A percentile compares a stretch with the other conserved stretches of the same genome.
These are phyloP conservation scores for Sarcophaga caerulescens DNA, from an alignment of 2,888 invertebrate genomes.

Conservation along the genomic window DNA sequence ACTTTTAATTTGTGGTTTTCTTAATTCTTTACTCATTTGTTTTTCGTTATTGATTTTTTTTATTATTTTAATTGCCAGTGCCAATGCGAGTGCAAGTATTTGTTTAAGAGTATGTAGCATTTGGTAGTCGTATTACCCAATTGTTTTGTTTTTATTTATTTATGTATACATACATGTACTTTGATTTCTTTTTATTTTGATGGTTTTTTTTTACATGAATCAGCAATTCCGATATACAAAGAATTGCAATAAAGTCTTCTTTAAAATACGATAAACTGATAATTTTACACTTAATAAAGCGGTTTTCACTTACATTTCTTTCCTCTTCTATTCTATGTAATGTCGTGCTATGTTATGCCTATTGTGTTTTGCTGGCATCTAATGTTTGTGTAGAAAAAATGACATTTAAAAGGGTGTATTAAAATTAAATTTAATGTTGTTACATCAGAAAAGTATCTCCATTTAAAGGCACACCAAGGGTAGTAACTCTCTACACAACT, in stretches of 20 bases:
- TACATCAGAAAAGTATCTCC: too few species aligned
- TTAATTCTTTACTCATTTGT: constrained; percentile 2
- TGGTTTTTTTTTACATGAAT: constrained; percentile 37
- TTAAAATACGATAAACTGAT: constrained; percentile 22
- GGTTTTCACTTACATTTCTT: not conserved
- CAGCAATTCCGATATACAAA: constrained; percentile 41
- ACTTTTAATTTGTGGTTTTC: not conserved
- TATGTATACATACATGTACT: not conserved
- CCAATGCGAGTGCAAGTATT: not conserved
- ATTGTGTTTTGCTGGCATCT: too few species aligned
- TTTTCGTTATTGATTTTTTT: constrained; percentile 46
- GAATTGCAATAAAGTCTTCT: constrained; percentile 35
- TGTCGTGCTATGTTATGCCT: too few species aligned
- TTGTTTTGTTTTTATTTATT: constrained; percentile 1
- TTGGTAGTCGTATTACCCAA: constrained; percentile 38
- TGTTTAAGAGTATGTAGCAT: constrained; percentile 2
- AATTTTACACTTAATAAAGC: constrained; percentile 46
- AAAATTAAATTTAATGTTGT: too few species aligned
- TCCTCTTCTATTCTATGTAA: too few species aligned
- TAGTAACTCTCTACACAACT: too few species aligned
- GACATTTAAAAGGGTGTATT: too few species aligned
- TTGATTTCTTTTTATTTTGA: constrained; percentile 21
- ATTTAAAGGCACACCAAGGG: too few species aligned
- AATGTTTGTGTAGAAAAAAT: too few species aligned
- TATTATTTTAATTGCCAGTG: constrained; percentile 31